Base-by-base conservation (phyloP, 2,113 vertebrate species). In the Tichodroma muraria region DNA sequence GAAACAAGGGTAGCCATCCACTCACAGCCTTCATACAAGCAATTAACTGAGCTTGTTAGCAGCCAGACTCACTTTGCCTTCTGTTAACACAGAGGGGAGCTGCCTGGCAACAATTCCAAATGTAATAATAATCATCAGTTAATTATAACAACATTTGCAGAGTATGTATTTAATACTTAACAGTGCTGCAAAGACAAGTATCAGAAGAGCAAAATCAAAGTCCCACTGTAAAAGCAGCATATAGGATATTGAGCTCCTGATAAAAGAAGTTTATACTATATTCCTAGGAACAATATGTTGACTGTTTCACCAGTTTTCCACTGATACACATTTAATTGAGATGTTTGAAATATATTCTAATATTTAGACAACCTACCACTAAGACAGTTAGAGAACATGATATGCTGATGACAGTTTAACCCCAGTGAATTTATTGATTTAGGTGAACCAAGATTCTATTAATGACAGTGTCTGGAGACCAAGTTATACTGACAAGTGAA, bases 71-170 rank as follows among this genome's bases (percentile, higher is more conserved):
- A 73, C 80, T 88, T 77, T 93, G 79, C 94, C 73, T 85, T 85
- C 71, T 85, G 85, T 53, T 91, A 93, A 85, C 91, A 70, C 81
- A 88, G 85, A 95, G 63, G 87, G 87, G 50, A 97, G 75, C 85
- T 95, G 85, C 81, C 76, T 88, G 68, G 87, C 91, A 95, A 89
- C 87, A 89, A 76, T 95, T 95, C 70, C 68, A 95, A 91, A 85
- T 59, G 38, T 59, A 70, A 77, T 94, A 88, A 91, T 80, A 47
- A 65, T 72, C 77, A 73, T 69, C 78, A 23, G 54, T 66, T 85
- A 90, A 92, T 93, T 90, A 60, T 40, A 56, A 60, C 9, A 37
- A 76, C 42, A 15, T 59, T 92, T 84, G 14, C 13, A 15, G 59
- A 79, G 13, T 72, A 61, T 61, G 49, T 56, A 77, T 88, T 91